Percentiles rank a stretch among this genome's conserved stretches.
These are phyloP conservation scores for Whitmania pigra DNA, from an alignment of 1,140 invertebrate genomes.

Conservation along the genomic window DNA sequence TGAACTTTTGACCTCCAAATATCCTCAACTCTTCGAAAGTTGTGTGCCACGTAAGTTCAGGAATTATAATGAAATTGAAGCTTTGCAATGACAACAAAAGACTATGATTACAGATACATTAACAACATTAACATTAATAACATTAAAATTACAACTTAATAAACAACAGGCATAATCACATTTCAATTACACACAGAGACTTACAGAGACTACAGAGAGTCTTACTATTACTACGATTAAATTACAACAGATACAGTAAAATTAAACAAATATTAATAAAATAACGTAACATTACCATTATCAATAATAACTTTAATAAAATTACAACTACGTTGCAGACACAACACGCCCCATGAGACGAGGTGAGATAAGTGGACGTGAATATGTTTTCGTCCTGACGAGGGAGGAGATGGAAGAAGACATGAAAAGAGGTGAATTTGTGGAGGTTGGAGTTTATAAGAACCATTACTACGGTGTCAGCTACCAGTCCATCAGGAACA, in stretches of 20 bases:
- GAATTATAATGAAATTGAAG: too few species aligned
- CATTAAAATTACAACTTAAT: too few species aligned
- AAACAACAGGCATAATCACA: too few species aligned
- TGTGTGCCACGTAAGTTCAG: conserved; percentile 3
- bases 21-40: not conserved
- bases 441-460: conserved; percentile 6
- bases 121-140: too few species aligned
- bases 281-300: too few species aligned
- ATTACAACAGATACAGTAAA: too few species aligned
- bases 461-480: conserved; percentile 3
- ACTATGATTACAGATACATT: too few species aligned
- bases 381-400: not conserved
- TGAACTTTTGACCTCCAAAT: not conserved
- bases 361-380: conserved; percentile 4
- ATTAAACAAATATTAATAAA: not conserved
- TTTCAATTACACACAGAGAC: too few species aligned
- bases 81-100: too few species aligned
- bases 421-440: not conserved
- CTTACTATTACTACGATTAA: too few species aligned
- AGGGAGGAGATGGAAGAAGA: not conserved
- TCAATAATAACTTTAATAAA: too few species aligned
- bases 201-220: too few species aligned
- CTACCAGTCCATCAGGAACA: not conserved
- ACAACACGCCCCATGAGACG: not conserved
- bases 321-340: not conserved